Conservation (phyloP, 2,888 invertebrate species). For the Apocheima hispidaria region DNA sequence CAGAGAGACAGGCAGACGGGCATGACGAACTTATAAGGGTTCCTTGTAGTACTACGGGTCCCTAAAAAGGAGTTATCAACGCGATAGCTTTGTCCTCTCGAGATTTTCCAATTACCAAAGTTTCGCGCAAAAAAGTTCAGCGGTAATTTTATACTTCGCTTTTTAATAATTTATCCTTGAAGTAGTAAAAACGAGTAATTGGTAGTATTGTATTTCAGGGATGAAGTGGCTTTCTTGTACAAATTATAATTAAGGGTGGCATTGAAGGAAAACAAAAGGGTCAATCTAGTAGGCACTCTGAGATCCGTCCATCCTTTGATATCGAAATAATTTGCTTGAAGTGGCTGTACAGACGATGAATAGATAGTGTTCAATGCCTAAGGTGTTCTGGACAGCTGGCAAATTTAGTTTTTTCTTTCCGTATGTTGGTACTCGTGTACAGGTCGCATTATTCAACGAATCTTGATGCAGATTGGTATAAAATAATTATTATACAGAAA, state of each 20-base stretch:
- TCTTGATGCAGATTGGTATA: no score
- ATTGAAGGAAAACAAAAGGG: constrained; percentile 34
- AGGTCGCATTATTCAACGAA: no score
- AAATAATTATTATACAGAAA: no score
- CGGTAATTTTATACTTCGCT: constrained; percentile 22
- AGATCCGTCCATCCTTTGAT: constrained; percentile 10
- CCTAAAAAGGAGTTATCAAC: constrained; percentile 18
- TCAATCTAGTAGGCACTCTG: constrained; percentile 23
- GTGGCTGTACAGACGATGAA: constrained; percentile 8
- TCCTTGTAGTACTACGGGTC: no score
- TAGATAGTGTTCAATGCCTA: constrained; percentile 1
- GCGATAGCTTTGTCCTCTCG: constrained; percentile 10
- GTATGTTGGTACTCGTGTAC: no score
- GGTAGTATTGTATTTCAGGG: constrained; percentile 30
- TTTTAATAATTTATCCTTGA: constrained; percentile 4
- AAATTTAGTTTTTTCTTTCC: no score
- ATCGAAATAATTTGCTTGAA: constrained; percentile 23
- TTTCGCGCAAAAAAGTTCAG: constrained; percentile 14
- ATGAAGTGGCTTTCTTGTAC: constrained; percentile 18
- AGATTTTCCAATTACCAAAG: constrained; percentile 25
- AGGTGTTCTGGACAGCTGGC: background rate
- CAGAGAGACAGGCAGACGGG: no score
- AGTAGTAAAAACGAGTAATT: constrained; percentile 20
- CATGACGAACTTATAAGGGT: no score
- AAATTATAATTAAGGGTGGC: constrained; percentile 29